Evolutionary conservation across 2,797 vertebrate genomes (phyloP), one percentile per base, ranked within the genome.

Genomic region (Avahi laniger): DNA sequence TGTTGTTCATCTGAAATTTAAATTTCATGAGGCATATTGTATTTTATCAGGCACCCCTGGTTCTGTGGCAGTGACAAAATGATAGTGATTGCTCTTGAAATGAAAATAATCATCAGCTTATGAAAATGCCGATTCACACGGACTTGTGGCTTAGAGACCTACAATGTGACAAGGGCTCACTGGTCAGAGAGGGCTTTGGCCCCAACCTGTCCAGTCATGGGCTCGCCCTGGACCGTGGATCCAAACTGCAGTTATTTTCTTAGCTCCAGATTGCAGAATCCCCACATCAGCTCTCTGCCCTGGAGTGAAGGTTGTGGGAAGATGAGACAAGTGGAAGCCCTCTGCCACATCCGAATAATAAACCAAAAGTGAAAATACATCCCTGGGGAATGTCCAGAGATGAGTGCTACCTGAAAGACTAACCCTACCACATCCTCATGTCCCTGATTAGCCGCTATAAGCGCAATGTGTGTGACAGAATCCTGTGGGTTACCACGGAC

Each of bases 1-100:
- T 93, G 13, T 38, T 50, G 11, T 57, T 95, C 35, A 22, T 28
- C 26, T 73, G n/a, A 96, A 90, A 59, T 28, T 65, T 67, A n/a
- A 79, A 30, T 43, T 13, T 61, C 41, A 20, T 4, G 28, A 41
- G 15, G n/a, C 13, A 70, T 57, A 1, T 7, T 24, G 4, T 63
- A 35, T 52, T 92, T 46, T 86, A 80, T 61, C 17, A 14, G 30
- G 7, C 17, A 50, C 33, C 4, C 22, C 7, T 67, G 52, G 7
- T 24, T n/a, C 52, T 57, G 11, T 30, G 50, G 1, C 50, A 63
- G 22, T 46, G 57, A 46, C 18, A 80, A 26, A 70, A 70, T 67
- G 48, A 43, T 35, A 24, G 73, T 38, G 30, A 61, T 4, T 30
- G 3, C 11, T 63, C 11, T 38, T 41, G 28, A 88, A 78, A 65